Evolutionary conservation across 2,113 vertebrate species (phyloP).

Genomic region (Zingel zingel): DNA sequence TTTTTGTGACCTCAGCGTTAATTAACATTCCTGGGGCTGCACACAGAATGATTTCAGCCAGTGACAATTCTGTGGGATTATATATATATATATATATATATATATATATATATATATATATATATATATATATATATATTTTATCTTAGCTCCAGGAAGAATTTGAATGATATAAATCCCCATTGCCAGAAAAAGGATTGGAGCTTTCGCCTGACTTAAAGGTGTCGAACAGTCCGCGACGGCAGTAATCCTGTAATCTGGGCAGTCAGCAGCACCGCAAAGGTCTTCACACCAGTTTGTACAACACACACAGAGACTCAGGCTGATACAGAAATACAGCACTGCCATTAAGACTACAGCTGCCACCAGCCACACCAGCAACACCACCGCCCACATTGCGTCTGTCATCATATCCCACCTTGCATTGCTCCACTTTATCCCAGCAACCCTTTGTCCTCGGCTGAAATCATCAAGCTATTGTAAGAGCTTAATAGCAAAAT

Average conservation of each 20-base stretch:
- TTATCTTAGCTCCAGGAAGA: conserved; percentile 48
- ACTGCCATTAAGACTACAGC: conserved; percentile 53
- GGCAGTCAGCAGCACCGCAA: conserved; percentile 59
- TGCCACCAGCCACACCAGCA: conserved; percentile 53
- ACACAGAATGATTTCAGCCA: conserved; percentile 27
- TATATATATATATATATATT: neutral
- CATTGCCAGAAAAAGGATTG: conserved; percentile 51
- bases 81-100: conserved; percentile 9
- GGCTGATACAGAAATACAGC: conserved; percentile 32
- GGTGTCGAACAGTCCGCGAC: conserved; percentile 61
- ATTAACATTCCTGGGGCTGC: conserved; percentile 52
- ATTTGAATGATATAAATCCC: conserved; percentile 69
- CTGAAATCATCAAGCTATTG: conserved; percentile 4
- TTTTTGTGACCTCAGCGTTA: conserved; percentile 34
- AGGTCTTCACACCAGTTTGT: conserved; percentile 30
- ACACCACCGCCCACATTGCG: conserved; percentile 61
- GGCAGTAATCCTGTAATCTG: conserved; percentile 73
- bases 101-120: no score
- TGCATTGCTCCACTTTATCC: conserved; percentile 37
- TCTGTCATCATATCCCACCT: conserved; percentile 58
- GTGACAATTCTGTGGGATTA: conserved; percentile 51
- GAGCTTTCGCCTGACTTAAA: conserved; percentile 59
- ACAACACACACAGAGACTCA: conserved; percentile 8
- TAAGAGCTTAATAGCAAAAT: neutral
- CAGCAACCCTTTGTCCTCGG: conserved; percentile 40